phyloP scores from a whole-genome alignment of 2,113 vertebrate species.

The Todiramphus saurophagus region DNA sequence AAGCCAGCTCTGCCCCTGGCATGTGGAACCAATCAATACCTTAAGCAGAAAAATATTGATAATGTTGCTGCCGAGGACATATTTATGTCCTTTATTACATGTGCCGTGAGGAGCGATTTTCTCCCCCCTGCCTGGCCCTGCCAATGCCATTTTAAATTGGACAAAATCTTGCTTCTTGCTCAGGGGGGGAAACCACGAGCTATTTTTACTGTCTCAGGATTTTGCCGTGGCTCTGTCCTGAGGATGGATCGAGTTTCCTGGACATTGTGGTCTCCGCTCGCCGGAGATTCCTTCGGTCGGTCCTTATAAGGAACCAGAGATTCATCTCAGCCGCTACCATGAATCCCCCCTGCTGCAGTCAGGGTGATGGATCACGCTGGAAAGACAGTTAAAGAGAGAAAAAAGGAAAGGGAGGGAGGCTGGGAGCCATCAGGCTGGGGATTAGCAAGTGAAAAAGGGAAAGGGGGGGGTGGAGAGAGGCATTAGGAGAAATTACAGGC shows the following conservation, averaged over 20 bases:
- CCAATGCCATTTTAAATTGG: neutral
- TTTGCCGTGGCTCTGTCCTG: neutral
- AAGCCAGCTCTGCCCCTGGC: slow-evolving; percentile 19
- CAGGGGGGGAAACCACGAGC: neutral
- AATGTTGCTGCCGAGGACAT: neutral
- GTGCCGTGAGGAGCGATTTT: neutral
- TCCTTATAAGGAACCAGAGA: slow-evolving; percentile 47
- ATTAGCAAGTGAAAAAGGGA: neutral
- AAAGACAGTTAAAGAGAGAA: neutral
- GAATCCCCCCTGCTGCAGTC: neutral
- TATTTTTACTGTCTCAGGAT: neutral
- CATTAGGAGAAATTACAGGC: slow-evolving; percentile 5
- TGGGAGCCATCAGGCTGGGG: neutral
- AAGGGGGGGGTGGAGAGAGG: neutral
- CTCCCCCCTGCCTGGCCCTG: neutral
- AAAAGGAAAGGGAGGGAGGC: neutral
- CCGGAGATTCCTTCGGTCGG: neutral
- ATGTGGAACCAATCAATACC: slow-evolving; percentile 25
- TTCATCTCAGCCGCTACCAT: neutral
- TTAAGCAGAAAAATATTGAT: slow-evolving; percentile 30
- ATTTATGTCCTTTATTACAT: neutral
- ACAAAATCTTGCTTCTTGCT: neutral
- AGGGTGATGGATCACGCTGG: neutral
- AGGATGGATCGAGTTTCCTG: neutral
- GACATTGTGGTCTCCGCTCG: neutral